Conservation (phyloP, 2,113 vertebrate species). For the Pluvialis apricaria region DNA sequence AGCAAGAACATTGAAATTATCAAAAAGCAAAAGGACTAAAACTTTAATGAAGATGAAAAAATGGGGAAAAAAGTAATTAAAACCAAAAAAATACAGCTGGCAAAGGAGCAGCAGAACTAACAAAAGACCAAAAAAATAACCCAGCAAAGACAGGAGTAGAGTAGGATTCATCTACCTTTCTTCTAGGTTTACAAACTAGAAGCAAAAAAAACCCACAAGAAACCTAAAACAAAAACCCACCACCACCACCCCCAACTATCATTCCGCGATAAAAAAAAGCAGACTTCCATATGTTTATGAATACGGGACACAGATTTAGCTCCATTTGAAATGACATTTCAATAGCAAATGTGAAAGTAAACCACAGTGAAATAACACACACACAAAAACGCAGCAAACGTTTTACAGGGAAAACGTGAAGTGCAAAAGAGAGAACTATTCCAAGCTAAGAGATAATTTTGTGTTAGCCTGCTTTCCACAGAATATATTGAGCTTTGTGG, state of each 20-base stretch:
- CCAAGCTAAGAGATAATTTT: background rate
- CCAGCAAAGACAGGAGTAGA: background rate
- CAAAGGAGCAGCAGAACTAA: background rate
- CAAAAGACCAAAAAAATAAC: background rate
- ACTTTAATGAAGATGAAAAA: background rate
- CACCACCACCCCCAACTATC: background rate
- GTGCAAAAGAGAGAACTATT: background rate
- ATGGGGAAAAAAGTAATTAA: background rate
- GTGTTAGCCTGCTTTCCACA: background rate
- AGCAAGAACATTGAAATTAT: background rate
- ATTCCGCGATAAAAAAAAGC: background rate
- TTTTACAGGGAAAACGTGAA: background rate
- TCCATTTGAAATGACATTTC: background rate
- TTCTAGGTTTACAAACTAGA: background rate
- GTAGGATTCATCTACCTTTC: background rate
- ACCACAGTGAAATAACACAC: background rate
- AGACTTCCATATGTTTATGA: background rate
- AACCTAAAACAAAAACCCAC: background rate
- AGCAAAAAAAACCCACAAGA: background rate
- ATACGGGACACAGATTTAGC: background rate
- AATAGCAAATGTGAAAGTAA: background rate
- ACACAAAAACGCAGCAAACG: background rate
- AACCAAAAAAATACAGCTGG: background rate
- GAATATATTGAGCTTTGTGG: background rate
- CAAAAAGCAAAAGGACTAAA: background rate